These are phyloP conservation scores for Sciurus carolinensis DNA, from an alignment of 2,797 vertebrate species.

Conservation along the genomic window DNA sequence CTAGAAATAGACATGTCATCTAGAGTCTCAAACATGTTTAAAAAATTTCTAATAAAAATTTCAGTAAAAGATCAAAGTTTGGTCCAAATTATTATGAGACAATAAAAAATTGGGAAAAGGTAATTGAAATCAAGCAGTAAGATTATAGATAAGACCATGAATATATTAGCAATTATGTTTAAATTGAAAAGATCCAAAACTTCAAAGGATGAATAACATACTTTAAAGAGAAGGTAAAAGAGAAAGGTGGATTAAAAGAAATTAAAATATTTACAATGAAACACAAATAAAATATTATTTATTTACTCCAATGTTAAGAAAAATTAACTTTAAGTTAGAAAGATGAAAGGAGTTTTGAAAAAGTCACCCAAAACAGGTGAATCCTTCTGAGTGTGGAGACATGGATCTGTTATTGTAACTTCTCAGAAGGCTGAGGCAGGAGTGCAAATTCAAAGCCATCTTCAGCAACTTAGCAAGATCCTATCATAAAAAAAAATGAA, in stretches of 20 bases:
- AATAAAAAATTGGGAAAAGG: neutral
- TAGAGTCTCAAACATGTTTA: neutral
- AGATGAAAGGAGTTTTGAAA: too few relatives aligned
- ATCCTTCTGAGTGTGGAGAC: too few relatives aligned
- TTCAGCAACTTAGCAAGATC: too few relatives aligned
- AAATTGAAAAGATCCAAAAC: neutral
- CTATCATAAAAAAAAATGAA: too few relatives aligned
- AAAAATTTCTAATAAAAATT: neutral
- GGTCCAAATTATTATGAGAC: neutral
- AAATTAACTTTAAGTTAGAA: neutral
- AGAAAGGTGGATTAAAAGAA: neutral
- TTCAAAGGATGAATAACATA: neutral
- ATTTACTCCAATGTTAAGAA: neutral
- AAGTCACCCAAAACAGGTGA: too few relatives aligned
- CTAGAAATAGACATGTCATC: neutral
- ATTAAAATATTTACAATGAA: neutral
- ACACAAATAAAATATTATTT: neutral
- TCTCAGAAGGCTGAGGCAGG: too few relatives aligned
- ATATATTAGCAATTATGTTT: neutral
- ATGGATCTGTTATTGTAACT: too few relatives aligned
- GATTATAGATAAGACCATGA: neutral
- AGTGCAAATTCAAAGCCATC: too few relatives aligned
- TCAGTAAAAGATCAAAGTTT: neutral
- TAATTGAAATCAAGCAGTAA: neutral
- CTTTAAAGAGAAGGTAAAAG: neutral